Base-by-base conservation (phyloP, 2,797 vertebrate genomes). In the Lepilemur ruficaudatus region DNA sequence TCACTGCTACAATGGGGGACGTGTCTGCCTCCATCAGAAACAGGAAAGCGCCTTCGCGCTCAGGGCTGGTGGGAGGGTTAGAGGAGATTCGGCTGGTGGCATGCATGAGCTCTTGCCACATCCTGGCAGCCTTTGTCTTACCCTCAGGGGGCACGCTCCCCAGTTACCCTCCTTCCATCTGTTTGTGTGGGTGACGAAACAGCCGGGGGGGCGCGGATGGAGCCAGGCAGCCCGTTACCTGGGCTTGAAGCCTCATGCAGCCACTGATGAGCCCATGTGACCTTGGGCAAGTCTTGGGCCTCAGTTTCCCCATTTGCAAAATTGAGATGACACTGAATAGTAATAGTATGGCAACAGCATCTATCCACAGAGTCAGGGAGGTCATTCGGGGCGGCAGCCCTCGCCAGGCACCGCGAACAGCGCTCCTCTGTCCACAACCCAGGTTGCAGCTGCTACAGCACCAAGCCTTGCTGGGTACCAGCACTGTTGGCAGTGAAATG, bases 351-450 rank as follows among this genome's bases (percentile, higher is more conserved):
- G 32, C 4, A 22, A 5, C 1, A 4, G 18, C 17, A 3, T 43
- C 82, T 41, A 5, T 25, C 43, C 72, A 4, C 8, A 1, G 82
- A 17, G 3, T 2, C 0, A 10, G 25, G 3, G 32, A 65, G 18
- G 43, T 11, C 43, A 0, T n/a, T 65, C 43, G 1, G 18, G 32
- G 41, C 76, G 59, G 67, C 2, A 5, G 30, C 52, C 5, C 48
- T 30, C 5, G 1, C 35, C 7, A 32, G 85, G 13, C 32, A 1
- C 82, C 43, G 32, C 1, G 65, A 17, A 14, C 13, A 30, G 38
- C 0, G 0, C 20, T 7, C 35, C 2, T 4, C 81, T 6, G 0
- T 0, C 17, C 25, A 32, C 5, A 0, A 1, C 6, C 12, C 12
- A 28, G 57, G 20, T 3, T 57, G 5, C 17, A 3, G 52, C 83